Percentiles rank a stretch among this genome's conserved stretches.
Evolutionary conservation across 2,797 vertebrate species (phyloP).

Genomic region (Chrosomus eos): DNA sequence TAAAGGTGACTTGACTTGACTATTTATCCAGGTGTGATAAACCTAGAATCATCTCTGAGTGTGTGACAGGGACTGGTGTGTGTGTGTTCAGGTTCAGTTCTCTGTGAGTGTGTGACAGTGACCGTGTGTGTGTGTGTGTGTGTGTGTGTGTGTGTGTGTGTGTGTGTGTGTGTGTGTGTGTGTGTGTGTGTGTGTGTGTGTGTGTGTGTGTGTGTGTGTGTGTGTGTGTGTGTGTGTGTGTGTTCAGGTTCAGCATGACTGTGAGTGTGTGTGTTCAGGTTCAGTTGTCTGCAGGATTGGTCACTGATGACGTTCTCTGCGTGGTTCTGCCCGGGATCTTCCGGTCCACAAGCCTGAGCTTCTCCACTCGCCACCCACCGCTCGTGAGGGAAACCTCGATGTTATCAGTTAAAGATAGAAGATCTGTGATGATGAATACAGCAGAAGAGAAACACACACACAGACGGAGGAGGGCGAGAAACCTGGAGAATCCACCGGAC

Average conservation of each 20-base stretch:
- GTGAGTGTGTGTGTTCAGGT: background rate
- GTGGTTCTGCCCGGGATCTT: background rate
- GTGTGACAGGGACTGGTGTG: no score
- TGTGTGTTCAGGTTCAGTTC: no score
- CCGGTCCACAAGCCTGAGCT: background rate
- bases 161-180: no score
- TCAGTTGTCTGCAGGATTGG: background rate
- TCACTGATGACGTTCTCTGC: background rate
- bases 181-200: no score
- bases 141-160: no score
- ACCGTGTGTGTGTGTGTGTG: no score
- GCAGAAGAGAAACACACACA: conserved; percentile 8
- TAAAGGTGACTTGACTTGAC: no score
- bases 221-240: no score
- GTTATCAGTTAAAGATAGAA: conserved; percentile 2
- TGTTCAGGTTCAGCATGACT: no score
- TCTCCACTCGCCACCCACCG: background rate
- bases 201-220: no score
- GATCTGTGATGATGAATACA: background rate
- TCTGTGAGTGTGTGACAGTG: no score
- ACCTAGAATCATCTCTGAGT: background rate
- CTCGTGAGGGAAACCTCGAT: conserved; percentile 20
- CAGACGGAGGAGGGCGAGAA: conserved; percentile 39
- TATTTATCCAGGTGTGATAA: background rate
- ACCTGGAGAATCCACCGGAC: conserved; percentile 7